Evolutionary conservation across 1,140 invertebrate genomes (phyloP), one percentile per base, ranked within the genome.

Genomic region (Akabosia matsudoensis): DNA sequence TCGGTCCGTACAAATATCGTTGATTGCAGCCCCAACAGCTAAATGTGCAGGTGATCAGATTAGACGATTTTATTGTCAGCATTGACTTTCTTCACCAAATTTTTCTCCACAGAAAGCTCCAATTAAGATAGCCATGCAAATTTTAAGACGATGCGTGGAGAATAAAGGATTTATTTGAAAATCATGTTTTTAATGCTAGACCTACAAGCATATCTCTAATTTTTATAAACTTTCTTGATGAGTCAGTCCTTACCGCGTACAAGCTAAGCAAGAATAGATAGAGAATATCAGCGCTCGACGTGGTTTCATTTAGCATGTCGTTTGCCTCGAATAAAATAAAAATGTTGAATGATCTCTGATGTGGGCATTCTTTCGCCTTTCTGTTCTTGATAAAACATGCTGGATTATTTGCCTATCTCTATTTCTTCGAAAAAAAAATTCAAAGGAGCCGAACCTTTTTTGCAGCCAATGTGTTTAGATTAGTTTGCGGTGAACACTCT

Each of bases 101-200:
- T 7, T 3, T 7, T 61, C 61, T 31, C 28, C 61, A n/a, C 26
- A 24, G 31, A 67, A 67, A 67, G 31, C 26, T 67, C 3, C 61
- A 67, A 67, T 67, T 67, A 67, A 67, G 61, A 67, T 67, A 67
- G 31, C 61, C 31, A 67, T 67, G 61, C 22, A 67, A 67, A 67
- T 67, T 28, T 30, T 30, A n/a, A 24, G 10, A 56, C 13, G 24
- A n/a, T 24, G 54, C 4, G 54, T 56, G 54, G 37, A 18, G 37
- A 45, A n/a, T n/a, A n/a, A 45, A 18, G 37, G 3, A 67, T 30
- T 67, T 24, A 67, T 67, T 67, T 31, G 24, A 67, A 67, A 67
- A 67, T 67, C 61, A 67, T 67, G 61, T 67, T 16, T 13, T 45
- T n/a, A n/a, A n/a, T n/a, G n/a, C n/a, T n/a, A n/a, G n/a, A n/a